Evolutionary conservation across 2,797 vertebrate species (phyloP).

Genomic region (Rhabdomys pumilio): DNA sequence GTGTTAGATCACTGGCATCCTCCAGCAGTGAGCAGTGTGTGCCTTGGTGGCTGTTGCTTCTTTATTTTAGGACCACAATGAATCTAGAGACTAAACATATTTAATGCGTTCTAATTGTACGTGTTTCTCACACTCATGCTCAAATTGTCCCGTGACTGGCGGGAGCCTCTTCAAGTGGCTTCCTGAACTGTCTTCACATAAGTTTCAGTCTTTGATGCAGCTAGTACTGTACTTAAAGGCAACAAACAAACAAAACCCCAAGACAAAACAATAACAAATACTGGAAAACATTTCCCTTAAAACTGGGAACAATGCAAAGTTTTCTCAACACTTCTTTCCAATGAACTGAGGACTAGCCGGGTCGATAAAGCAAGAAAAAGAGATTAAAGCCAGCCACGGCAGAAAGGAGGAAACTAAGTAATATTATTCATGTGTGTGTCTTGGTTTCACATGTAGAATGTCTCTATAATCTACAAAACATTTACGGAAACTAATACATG

Average conservation of each 20-base stretch:
- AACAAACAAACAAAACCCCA: background rate
- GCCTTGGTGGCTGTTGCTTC: background rate
- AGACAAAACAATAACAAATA: background rate
- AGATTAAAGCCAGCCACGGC: background rate
- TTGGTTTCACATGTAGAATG: background rate
- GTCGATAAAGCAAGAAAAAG: slow-evolving; percentile 63
- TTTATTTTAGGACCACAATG: background rate
- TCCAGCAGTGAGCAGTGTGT: background rate
- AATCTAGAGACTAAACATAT: slow-evolving; percentile 1
- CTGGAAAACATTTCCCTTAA: background rate
- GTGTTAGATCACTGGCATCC: background rate
- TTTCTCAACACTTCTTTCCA: background rate
- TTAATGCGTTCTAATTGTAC: background rate
- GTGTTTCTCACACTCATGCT: background rate
- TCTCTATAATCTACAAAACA: background rate
- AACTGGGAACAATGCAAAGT: background rate
- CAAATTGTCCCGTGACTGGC: background rate
- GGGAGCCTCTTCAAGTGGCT: background rate
- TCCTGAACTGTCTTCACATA: background rate
- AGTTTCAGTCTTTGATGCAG: background rate
- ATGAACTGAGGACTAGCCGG: background rate
- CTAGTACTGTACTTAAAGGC: background rate
- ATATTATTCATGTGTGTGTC: background rate
- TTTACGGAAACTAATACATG: slow-evolving; percentile 8
- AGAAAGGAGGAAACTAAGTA: background rate